Percentiles rank a stretch among this genome's conserved stretches.
phyloP scores from a whole-genome alignment of 2,888 invertebrate genomes.

The Actias luna region DNA sequence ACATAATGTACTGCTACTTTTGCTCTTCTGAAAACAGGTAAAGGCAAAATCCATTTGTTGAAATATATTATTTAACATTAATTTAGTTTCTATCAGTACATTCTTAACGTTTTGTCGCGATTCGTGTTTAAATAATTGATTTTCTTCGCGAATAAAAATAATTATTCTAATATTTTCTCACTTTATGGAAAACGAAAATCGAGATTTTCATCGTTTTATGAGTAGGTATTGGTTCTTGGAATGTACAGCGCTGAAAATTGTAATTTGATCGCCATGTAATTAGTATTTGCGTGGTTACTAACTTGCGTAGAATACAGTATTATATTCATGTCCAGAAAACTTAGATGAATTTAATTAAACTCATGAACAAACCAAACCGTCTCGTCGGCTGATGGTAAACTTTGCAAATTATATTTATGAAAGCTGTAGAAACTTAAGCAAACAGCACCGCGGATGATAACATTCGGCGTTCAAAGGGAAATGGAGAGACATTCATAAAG shows the following conservation, averaged over 20 bases:
- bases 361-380: slow-evolving; percentile 6
- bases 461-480: neutral
- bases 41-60: too few relatives aligned
- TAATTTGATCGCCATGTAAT: neutral
- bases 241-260: neutral
- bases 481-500: neutral
- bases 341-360: slow-evolving; percentile 7
- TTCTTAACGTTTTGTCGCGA: too few relatives aligned
- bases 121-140: too few relatives aligned
- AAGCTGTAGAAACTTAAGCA: neutral
- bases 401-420: slow-evolving; percentile 4
- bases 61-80: too few relatives aligned
- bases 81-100: too few relatives aligned
- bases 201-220: neutral
- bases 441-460: slow-evolving; percentile 5
- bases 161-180: too few relatives aligned
- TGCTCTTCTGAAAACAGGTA: too few relatives aligned
- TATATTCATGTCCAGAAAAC: slow-evolving; percentile 1
- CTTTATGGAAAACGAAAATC: neutral
- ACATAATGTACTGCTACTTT: too few relatives aligned
- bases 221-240: neutral
- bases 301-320: neutral
- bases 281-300: neutral
- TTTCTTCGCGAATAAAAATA: too few relatives aligned
- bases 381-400: neutral